Base-by-base conservation (phyloP, 1,140 invertebrate species). In the Sarcophaga bullata region DNA sequence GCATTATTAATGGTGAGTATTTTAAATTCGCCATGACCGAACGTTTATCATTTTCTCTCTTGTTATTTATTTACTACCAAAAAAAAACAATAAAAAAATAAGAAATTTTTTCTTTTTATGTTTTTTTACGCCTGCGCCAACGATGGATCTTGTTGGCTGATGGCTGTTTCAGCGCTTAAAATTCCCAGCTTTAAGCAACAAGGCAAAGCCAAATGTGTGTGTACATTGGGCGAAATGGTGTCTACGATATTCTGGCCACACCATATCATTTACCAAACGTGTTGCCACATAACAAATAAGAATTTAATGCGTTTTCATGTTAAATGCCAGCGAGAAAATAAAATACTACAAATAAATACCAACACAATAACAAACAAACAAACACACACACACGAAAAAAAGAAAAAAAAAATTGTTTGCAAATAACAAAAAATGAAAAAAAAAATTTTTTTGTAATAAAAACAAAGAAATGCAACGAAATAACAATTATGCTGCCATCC, bases 261-360 rank as follows among this genome's bases (percentile, higher is more conserved):
- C 62, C 62, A 25, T 68, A 19, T 68, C 62, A 68, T 68, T 68
- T 68, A 68, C n/a, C 54, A 68, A 68, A 68, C 62, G 62, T 68
- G 62, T 68, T 68, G 62, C 62, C 62, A 68, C 17, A 68, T 68
- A 68, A 68, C 62, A 68, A 68, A 68, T 68, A 68, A 68, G 62
- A 68, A 68, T 68, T 68, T 68, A 68, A 68, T 68, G 62, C 62
- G 62, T 68, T 68, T 68, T 10, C 17, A 68, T 68, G 62, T 68
- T 68, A 68, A 68, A 68, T 68, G 62, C n/a, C 62, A 19, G 19
- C 54, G 54, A 58, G 54, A 58, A 58, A 58, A 58, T 58, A 58
- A 58, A 58, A 58, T 58, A 58, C n/a, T 37, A 37, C 25, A 37
- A 37, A 37, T 37, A 37, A 37, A 37, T 37, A 37, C n/a, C n/a